Conservation (phyloP, 2,113 vertebrate species). For the Xyliphius kryptos region DNA sequence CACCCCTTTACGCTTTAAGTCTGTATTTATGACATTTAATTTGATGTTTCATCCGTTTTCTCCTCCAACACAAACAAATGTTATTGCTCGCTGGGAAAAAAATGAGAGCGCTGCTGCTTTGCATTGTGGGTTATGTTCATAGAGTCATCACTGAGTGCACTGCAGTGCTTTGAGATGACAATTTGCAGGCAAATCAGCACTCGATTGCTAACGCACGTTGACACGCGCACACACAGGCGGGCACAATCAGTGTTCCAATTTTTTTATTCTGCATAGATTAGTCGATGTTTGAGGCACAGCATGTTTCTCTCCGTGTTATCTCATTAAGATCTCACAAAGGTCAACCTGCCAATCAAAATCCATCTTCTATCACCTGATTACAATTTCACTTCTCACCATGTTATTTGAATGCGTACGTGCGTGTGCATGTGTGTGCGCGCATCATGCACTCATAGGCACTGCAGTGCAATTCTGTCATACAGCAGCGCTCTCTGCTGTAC, state of each 20-base stretch:
- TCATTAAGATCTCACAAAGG: conserved; percentile 58
- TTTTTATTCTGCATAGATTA: conserved; percentile 30
- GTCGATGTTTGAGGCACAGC: conserved; percentile 29
- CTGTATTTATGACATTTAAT: too few species aligned
- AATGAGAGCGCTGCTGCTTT: conserved; percentile 28
- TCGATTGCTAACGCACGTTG: background rate
- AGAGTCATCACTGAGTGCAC: conserved; percentile 25
- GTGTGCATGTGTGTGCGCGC: conserved; percentile 1
- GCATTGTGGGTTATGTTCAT: conserved; percentile 29
- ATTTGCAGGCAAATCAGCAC: conserved; percentile 36
- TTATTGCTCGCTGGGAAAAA: too few species aligned
- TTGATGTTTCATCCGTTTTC: background rate
- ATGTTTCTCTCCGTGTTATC: conserved; percentile 36
- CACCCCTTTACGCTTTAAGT: conserved; percentile 76
- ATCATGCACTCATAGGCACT: background rate
- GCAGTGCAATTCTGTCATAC: conserved; percentile 1
- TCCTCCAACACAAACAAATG: conserved; percentile 22
- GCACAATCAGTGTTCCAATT: conserved; percentile 34
- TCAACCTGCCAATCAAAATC: conserved; percentile 56
- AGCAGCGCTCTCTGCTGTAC: conserved; percentile 23
- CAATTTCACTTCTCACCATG: conserved; percentile 21
- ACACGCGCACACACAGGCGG: background rate
- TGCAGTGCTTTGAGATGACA: conserved; percentile 35
- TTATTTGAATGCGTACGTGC: conserved; percentile 6
- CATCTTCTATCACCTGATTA: conserved; percentile 46